Evolutionary conservation across 1,140 invertebrate species (phyloP).

Genomic region (Drosophila leontia): DNA sequence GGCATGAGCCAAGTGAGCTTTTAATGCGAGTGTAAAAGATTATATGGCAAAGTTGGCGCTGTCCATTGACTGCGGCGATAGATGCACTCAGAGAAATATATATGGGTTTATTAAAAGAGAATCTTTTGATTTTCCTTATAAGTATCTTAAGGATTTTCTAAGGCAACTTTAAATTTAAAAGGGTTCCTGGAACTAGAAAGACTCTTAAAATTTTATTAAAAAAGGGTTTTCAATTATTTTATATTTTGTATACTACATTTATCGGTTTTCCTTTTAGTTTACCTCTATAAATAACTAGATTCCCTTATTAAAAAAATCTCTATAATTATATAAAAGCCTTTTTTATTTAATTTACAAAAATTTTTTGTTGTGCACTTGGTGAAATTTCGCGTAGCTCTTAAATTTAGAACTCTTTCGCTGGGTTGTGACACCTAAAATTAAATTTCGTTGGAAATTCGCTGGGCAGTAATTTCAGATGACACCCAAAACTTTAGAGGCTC

Average conservation of each 20-base stretch:
- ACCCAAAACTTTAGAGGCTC: conserved; percentile 1
- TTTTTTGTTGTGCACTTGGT: conserved; percentile 5
- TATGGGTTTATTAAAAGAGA: background rate
- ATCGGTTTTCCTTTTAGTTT: background rate
- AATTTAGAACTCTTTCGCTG: conserved; percentile 12
- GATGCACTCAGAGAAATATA: conserved; percentile 22
- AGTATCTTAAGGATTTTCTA: too few species aligned
- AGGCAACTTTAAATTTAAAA: background rate
- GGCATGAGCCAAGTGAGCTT: conserved; percentile 62
- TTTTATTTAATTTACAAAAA: too few species aligned
- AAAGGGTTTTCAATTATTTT: background rate
- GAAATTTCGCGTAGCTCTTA: conserved; percentile 1
- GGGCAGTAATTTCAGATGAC: conserved; percentile 19
- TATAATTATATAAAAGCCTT: background rate
- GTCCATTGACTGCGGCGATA: conserved; percentile 46
- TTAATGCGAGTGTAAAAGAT: conserved; percentile 78
- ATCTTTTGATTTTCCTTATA: background rate
- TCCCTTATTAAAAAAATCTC: background rate
- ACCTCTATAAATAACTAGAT: too few species aligned
- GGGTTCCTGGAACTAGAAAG: too few species aligned
- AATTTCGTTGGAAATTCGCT: conserved; percentile 1
- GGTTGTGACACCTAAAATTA: conserved; percentile 12
- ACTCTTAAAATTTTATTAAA: background rate
- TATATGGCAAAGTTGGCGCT: conserved; percentile 73
- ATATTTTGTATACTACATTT: background rate